These are phyloP conservation scores for Drosophila anomalipes DNA, from an alignment of 2,888 invertebrate genomes.

Conservation along the genomic window DNA sequence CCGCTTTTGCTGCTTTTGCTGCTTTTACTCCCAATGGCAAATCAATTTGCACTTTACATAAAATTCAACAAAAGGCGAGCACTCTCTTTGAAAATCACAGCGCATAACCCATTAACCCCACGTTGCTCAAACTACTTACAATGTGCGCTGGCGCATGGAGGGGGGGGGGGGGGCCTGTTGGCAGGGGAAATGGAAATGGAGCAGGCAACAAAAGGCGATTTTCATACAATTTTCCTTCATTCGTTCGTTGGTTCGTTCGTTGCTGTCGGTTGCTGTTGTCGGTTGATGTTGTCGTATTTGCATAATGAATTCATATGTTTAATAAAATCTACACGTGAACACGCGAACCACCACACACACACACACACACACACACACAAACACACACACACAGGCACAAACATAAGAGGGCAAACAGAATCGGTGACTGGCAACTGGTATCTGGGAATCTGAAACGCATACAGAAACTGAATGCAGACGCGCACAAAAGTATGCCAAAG, in stretches of 20 bases:
- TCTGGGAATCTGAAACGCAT: conserved; percentile 35
- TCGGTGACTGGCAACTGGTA: conserved; percentile 23
- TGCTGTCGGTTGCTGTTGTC: conserved; percentile 2
- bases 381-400: neutral
- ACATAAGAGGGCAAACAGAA: conserved; percentile 49
- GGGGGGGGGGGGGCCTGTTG: no score
- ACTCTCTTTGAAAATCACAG: conserved; percentile 69
- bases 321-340: conserved; percentile 79
- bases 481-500: conserved; percentile 62
- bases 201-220: conserved; percentile 60
- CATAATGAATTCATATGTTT: conserved; percentile 83
- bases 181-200: conserved; percentile 6
- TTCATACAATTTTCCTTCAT: conserved; percentile 66
- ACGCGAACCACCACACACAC: conserved; percentile 29
- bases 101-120: conserved; percentile 76
- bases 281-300: conserved; percentile 60
- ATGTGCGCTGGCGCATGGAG: conserved; percentile 4
- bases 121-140: conserved; percentile 60
- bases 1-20: conserved; percentile 17
- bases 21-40: conserved; percentile 63
- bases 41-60: conserved; percentile 76
- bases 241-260: conserved; percentile 11
- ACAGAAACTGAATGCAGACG: conserved; percentile 34
- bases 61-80: conserved; percentile 67
- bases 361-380: conserved; percentile 6